phyloP scores from a whole-genome alignment of 2,888 invertebrate genomes.

The Tridacna crocea region DNA sequence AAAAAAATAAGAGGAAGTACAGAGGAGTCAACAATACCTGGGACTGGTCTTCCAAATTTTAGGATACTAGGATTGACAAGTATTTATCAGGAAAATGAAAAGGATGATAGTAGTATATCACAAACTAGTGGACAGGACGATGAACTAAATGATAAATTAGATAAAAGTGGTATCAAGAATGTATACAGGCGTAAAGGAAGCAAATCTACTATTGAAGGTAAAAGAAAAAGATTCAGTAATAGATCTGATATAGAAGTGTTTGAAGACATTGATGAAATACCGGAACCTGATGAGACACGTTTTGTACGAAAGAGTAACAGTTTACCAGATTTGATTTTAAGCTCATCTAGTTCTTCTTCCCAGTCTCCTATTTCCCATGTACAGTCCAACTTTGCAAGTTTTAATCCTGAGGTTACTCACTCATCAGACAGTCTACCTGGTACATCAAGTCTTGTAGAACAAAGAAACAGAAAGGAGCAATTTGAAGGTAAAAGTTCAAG shows the following conservation, averaged over 20 bases:
- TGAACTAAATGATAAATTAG: not conserved
- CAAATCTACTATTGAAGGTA: slow-evolving; percentile 7
- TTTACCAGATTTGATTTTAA: slow-evolving; percentile 11
- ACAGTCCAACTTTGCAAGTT: not conserved
- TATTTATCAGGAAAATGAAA: not conserved
- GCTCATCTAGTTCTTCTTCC: slow-evolving; percentile 13
- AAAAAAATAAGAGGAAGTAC: too few relatives aligned
- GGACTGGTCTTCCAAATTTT: not conserved
- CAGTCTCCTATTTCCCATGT: not conserved
- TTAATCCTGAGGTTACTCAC: not conserved
- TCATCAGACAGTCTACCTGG: not conserved
- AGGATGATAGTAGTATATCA: not conserved
- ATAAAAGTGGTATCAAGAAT: not conserved
- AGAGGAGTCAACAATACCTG: too few relatives aligned
- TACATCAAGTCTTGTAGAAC: not conserved
- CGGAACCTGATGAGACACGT: not conserved
- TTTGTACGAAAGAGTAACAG: slow-evolving; percentile 21
- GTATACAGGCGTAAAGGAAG: slow-evolving; percentile 16
- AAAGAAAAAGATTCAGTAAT: not conserved
- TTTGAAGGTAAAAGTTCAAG: slow-evolving; percentile 20
- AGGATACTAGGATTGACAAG: not conserved
- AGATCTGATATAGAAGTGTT: slow-evolving; percentile 19
- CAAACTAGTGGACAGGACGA: too few relatives aligned
- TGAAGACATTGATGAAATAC: slow-evolving; percentile 1
- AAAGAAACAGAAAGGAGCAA: not conserved